A percentile compares a stretch with the other conserved stretches of the same genome.
Evolutionary conservation across 2,113 vertebrate species (phyloP).

Genomic region (Nothobranchius kuhntae): DNA sequence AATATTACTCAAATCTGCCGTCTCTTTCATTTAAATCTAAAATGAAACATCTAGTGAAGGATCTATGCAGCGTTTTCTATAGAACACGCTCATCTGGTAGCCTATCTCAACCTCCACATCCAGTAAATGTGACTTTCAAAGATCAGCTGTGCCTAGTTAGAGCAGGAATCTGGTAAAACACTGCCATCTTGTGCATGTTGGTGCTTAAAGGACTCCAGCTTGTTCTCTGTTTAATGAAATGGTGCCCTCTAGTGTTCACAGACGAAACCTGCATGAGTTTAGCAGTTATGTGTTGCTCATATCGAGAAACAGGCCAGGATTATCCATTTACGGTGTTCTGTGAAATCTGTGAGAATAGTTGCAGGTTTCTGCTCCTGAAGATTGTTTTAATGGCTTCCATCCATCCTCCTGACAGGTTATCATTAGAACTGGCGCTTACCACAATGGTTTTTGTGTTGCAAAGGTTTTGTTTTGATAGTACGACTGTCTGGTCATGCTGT

Average conservation of each 20-base stretch:
- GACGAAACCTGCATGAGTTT: neutral
- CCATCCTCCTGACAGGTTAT: neutral
- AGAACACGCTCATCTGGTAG: conserved; percentile 19
- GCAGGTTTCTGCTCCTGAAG: neutral
- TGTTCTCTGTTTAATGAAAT: neutral
- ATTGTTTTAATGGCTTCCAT: neutral
- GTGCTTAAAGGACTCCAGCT: neutral
- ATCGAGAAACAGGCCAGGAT: no score
- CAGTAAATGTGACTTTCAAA: conserved; percentile 10
- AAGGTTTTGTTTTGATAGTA: conserved; percentile 4
- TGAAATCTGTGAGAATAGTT: neutral
- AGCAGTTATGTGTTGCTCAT: neutral
- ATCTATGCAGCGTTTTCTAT: neutral
- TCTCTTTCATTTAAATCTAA: neutral
- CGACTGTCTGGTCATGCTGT: neutral
- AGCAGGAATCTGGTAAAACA: neutral
- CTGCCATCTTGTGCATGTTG: conserved; percentile 52
- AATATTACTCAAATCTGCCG: neutral
- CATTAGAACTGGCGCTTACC: neutral
- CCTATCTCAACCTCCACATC: conserved; percentile 12
- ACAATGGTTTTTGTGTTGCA: neutral
- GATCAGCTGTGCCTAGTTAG: neutral
- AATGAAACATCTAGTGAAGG: neutral
- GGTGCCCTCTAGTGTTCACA: conserved; percentile 31
- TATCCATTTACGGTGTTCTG: neutral